Conservation (phyloP, 2,888 invertebrate genomes). For the Habrosyne pyritoides region DNA sequence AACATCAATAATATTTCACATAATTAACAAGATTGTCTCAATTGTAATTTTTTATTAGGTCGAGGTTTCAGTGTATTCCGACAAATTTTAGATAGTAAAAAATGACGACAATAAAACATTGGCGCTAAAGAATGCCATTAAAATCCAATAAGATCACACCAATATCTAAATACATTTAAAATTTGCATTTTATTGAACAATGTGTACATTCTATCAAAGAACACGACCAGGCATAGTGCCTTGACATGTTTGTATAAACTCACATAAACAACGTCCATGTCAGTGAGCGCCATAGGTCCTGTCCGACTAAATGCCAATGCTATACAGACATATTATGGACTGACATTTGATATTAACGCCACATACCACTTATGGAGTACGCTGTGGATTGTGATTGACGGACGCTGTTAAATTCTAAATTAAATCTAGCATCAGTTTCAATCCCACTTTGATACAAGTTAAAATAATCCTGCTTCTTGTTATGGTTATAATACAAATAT, state of each 20-base stretch:
- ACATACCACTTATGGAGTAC: background rate
- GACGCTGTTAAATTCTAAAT: background rate
- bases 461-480: background rate
- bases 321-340: background rate
- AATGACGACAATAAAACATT: no score
- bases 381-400: background rate
- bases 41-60: no score
- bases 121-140: no score
- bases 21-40: no score
- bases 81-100: no score
- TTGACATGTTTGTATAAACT: slow-evolving; percentile 1
- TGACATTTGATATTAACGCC: slow-evolving; percentile 3
- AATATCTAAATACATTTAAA: background rate
- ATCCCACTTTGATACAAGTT: background rate
- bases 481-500: no score
- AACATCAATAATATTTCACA: no score
- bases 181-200: background rate
- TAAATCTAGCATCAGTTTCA: background rate
- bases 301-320: background rate
- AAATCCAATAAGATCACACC: background rate
- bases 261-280: background rate
- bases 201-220: background rate
- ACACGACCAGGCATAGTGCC: background rate
- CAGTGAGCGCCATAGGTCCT: background rate
- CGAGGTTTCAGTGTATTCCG: no score